Percentiles rank a stretch among this genome's conserved stretches.
These are phyloP conservation scores for Spatulosminthurus flaviceps DNA, from an alignment of 2,888 invertebrate species.

Conservation along the genomic window DNA sequence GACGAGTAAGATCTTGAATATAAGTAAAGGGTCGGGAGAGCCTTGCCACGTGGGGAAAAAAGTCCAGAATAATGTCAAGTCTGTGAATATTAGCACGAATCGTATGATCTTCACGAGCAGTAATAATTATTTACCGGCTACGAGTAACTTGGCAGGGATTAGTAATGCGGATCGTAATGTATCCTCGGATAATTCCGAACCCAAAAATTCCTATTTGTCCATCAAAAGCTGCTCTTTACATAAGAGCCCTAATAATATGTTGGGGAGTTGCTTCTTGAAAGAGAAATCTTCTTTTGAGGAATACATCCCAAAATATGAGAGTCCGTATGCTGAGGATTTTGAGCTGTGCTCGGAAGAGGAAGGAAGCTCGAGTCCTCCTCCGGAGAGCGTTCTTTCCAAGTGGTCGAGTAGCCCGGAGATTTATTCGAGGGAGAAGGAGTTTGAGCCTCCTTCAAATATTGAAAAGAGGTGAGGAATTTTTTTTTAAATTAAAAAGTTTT, in stretches of 20 bases:
- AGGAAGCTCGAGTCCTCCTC: slow-evolving; percentile 35
- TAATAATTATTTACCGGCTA: background rate
- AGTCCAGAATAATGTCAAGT: background rate
- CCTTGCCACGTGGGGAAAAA: background rate
- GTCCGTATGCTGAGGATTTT: slow-evolving; percentile 36
- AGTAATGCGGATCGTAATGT: too few relatives aligned
- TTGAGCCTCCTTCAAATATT: slow-evolving; percentile 56
- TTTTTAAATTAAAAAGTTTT: too few relatives aligned
- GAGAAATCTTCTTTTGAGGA: background rate
- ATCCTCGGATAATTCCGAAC: background rate
- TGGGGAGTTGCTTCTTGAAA: background rate
- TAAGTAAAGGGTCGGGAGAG: background rate
- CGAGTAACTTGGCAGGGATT: background rate
- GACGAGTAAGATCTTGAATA: slow-evolving; percentile 52
- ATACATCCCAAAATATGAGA: background rate
- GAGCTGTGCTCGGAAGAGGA: slow-evolving; percentile 42
- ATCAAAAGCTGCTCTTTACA: slow-evolving; percentile 24
- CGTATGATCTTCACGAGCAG: background rate
- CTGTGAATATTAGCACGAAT: background rate
- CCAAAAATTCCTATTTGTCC: slow-evolving; percentile 9
- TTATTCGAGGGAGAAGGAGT: slow-evolving; percentile 53
- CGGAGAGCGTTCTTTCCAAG: slow-evolving; percentile 51
- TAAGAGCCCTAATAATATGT: slow-evolving; percentile 24
- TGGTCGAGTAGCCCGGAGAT: slow-evolving; percentile 63
- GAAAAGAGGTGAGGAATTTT: slow-evolving; percentile 53